phyloP scores from a whole-genome alignment of 2,113 vertebrate genomes.

The Pogona vitticeps region DNA sequence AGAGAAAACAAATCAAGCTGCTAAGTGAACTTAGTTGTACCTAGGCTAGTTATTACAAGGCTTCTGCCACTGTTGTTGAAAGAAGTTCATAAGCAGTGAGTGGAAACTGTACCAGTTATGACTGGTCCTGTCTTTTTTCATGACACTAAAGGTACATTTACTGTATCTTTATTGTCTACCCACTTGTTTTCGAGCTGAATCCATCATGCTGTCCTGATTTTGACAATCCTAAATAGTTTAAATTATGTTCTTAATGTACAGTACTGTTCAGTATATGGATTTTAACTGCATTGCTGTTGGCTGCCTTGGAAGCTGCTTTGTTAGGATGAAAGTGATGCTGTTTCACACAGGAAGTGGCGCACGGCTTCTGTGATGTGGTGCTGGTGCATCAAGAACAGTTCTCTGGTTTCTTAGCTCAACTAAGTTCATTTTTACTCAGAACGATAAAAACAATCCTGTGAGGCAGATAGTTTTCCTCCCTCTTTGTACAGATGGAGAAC shows the following conservation, averaged over 20 bases:
- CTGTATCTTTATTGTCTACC: no score
- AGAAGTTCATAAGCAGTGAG: no score
- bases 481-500: neutral
- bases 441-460: neutral
- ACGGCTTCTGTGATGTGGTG: neutral
- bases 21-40: no score
- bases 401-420: neutral
- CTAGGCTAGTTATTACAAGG: no score
- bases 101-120: neutral
- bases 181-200: no score
- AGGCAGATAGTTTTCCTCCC: neutral
- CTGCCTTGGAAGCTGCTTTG: neutral
- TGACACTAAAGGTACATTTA: no score
- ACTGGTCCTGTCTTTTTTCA: neutral
- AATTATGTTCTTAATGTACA: neutral
- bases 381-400: no score
- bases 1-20: no score
- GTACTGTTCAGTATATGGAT: neutral
- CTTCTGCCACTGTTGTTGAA: no score
- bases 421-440: neutral
- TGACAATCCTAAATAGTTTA: neutral
- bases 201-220: no score
- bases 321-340: neutral
- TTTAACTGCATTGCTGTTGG: neutral
- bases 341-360: neutral